phyloP scores from a whole-genome alignment of 2,113 vertebrate species.

The Bostrychus sinensis region DNA sequence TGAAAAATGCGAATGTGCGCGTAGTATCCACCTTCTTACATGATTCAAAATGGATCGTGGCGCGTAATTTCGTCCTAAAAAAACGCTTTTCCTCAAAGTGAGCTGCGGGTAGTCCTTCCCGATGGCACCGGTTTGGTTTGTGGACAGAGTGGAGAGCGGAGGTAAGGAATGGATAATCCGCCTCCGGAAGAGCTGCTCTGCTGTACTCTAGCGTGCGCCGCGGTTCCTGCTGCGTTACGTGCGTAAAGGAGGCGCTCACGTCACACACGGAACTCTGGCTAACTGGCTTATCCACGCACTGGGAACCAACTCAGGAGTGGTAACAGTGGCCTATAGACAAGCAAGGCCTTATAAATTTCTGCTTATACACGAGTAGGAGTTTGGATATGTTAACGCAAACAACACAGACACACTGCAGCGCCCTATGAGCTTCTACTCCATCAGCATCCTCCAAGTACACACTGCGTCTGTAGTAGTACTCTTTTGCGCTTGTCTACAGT shows the following conservation, averaged over 20 bases:
- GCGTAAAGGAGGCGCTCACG: slow-evolving; percentile 50
- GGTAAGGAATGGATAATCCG: slow-evolving; percentile 65
- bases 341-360: too few relatives aligned
- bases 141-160: slow-evolving; percentile 53
- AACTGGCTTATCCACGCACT: too few relatives aligned
- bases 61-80: slow-evolving; percentile 25
- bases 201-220: slow-evolving; percentile 32
- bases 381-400: too few relatives aligned
- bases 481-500: too few relatives aligned
- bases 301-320: too few relatives aligned
- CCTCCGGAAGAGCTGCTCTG: slow-evolving; percentile 73
- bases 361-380: too few relatives aligned
- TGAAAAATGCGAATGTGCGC: not conserved
- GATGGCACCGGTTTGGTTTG: slow-evolving; percentile 48
- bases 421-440: too few relatives aligned
- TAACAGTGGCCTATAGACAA: too few relatives aligned
- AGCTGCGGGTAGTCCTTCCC: slow-evolving; percentile 37
- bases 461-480: too few relatives aligned
- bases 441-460: too few relatives aligned
- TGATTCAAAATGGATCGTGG: not conserved
- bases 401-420: too few relatives aligned
- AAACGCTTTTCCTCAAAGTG: slow-evolving; percentile 23
- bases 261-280: slow-evolving; percentile 14
- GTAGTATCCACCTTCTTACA: slow-evolving; percentile 42
- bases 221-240: slow-evolving; percentile 33